A percentile compares a stretch with the other conserved stretches of the same genome.
Evolutionary conservation across 2,113 vertebrate species (phyloP).

Genomic region (Chaetops frenatus): DNA sequence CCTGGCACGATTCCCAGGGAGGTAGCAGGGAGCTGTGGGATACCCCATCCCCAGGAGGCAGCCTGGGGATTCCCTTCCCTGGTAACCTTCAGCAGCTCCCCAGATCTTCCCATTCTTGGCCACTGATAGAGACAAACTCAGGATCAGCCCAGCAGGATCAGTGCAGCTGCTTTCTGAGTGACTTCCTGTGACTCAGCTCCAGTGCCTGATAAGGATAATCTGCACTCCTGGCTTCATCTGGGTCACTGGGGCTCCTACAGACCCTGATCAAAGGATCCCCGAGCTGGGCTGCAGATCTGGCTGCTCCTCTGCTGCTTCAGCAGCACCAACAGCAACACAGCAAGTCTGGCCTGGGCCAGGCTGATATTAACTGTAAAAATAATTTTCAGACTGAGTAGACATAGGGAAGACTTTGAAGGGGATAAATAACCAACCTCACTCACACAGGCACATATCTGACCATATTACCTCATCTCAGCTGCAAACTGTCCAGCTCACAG

Average conservation of each 20-base stretch:
- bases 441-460: neutral
- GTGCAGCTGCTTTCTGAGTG: neutral
- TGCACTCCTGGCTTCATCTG: neutral
- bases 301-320: neutral
- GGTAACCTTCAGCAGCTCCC: neutral
- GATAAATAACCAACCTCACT: neutral
- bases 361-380: neutral
- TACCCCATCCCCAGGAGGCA: neutral
- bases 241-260: neutral
- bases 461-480: slow-evolving; percentile 48
- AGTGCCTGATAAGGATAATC: neutral
- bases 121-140: neutral
- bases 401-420: neutral
- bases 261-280: neutral
- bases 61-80: neutral
- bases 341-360: neutral
- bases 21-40: too few species aligned
- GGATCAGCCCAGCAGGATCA: neutral
- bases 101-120: neutral
- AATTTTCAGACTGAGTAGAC: neutral
- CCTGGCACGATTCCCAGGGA: rapidly evolving
- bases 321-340: neutral
- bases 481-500: slow-evolving; percentile 28
- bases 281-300: neutral
- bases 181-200: neutral